Base-by-base conservation (phyloP, 2,113 vertebrate genomes). In the Turnix velox region DNA sequence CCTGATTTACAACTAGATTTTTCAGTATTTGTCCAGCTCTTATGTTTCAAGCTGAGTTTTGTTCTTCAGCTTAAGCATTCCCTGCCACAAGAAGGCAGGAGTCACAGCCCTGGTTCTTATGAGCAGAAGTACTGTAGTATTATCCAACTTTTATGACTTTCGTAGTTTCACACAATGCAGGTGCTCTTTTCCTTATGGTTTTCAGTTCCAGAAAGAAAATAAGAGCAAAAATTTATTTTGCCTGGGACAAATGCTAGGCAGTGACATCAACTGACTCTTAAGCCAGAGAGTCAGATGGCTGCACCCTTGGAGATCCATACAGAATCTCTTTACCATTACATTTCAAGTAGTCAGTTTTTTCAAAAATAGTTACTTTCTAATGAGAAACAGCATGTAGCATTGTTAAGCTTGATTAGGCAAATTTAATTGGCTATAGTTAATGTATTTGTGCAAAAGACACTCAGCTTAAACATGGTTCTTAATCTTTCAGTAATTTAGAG, bases 381-480 rank as follows among this genome's bases (percentile, higher is more conserved):
- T 97, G 96, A 97, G 92, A 97, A 97, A 93, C 95, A 97, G 90
- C 93, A 84, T 97, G 96, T 73, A 94, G 84, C 92, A 93, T 95
- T 96, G 95, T 93, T 97, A 95, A 97, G 96, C 95, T 97, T 98
- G 97, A 98, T 97, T 97, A 97, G 88, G 81, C 90, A 97, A 98
- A 97, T 98, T 97, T 97, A 97, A 98, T 98, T 97, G 96, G 87
- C 48, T 83, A 91, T 93, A 94, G 90, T 97, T 95, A 95, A 97
- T 93, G 92, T 84, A 88, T 95, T 96, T 96, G 92, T 95, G 81
- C 90, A 96, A 96, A 95, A 97, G 91, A 90, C 92, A 96, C 80
- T 96, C 78, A 65, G 78, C 35, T 97, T 95, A 96, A 92, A 71
- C 54, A 12, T 67, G 76, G 78, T 35, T 93, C 94, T 97, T 97